These are phyloP conservation scores for Carcina quercana DNA, from an alignment of 2,888 invertebrate species.

Conservation along the genomic window DNA sequence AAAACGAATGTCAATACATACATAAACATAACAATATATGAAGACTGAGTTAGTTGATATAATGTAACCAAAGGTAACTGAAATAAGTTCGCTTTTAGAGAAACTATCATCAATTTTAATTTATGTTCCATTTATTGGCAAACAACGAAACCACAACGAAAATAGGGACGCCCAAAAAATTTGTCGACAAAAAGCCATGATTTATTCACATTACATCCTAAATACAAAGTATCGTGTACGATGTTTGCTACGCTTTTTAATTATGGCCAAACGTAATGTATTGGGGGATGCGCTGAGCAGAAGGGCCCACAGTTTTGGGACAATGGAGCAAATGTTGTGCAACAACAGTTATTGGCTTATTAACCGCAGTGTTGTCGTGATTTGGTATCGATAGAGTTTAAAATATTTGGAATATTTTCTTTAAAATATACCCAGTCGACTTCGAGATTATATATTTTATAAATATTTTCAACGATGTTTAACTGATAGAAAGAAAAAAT, in stretches of 20 bases:
- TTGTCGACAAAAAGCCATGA: constrained; percentile 39
- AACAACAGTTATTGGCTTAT: constrained; percentile 53
- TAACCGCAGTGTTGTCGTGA: constrained; percentile 33
- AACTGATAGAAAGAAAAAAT: too few species aligned
- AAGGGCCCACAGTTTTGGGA: constrained; percentile 35
- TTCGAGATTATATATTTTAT: too few species aligned
- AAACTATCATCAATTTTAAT: constrained; percentile 36
- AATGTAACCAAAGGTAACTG: too few species aligned
- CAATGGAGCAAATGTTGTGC: constrained; percentile 58
- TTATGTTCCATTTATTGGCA: constrained; percentile 20
- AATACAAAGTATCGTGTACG: constrained; percentile 28
- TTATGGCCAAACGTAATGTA: constrained; percentile 49
- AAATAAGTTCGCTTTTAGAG: too few species aligned
- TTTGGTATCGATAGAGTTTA: constrained; percentile 16
- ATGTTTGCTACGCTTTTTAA: constrained; percentile 43
- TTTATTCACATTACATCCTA: constrained; percentile 45
- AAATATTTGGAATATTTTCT: constrained; percentile 8
- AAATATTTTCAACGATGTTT: too few species aligned
- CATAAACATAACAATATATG: too few species aligned
- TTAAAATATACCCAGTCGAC: too few species aligned
- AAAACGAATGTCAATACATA: too few species aligned
- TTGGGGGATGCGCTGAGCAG: constrained; percentile 39
- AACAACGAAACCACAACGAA: not conserved
- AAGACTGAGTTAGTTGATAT: too few species aligned
- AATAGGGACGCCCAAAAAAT: constrained; percentile 31